Conservation (phyloP, 1,140 invertebrate genomes). For the Bombus terrestris region DNA sequence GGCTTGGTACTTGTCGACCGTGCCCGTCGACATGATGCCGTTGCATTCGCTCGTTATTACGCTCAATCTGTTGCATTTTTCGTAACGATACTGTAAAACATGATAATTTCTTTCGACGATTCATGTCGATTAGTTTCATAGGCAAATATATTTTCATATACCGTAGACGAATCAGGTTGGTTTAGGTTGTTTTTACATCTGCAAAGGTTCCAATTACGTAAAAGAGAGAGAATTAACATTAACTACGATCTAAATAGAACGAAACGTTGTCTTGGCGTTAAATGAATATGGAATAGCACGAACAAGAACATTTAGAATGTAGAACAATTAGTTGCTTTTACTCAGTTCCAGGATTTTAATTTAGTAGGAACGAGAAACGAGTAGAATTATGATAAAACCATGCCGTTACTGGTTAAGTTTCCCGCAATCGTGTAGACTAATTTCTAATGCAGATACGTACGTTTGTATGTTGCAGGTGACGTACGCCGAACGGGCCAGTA, state of each 20-base stretch:
- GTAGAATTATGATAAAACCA: conserved; percentile 47
- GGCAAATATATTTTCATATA: not conserved
- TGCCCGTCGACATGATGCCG: conserved; percentile 56
- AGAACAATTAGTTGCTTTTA: conserved; percentile 14
- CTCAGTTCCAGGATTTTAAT: conserved; percentile 28
- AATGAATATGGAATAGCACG: not conserved
- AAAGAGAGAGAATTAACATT: not conserved
- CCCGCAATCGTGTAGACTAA: conserved; percentile 18
- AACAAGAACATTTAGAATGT: conserved; percentile 11
- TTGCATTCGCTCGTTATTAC: conserved; percentile 48
- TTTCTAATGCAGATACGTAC: conserved; percentile 60
- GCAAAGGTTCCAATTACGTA: not conserved
- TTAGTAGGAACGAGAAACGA: conserved; percentile 35
- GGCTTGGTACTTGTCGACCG: conserved; percentile 47
- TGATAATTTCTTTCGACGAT: not conserved
- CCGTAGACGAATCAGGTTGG: not conserved
- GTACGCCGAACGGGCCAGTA: conserved; percentile 79
- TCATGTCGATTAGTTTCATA: not conserved
- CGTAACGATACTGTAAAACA: not conserved
- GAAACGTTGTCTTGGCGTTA: not conserved
- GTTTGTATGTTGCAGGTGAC: conserved; percentile 75
- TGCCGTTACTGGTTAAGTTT: conserved; percentile 46
- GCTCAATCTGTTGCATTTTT: conserved; percentile 46
- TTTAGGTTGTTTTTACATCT: not conserved
- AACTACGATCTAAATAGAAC: not conserved